Evolutionary conservation across 2,888 invertebrate genomes (phyloP), one percentile per base, ranked within the genome.

Genomic region (Harpalus rubripes): DNA sequence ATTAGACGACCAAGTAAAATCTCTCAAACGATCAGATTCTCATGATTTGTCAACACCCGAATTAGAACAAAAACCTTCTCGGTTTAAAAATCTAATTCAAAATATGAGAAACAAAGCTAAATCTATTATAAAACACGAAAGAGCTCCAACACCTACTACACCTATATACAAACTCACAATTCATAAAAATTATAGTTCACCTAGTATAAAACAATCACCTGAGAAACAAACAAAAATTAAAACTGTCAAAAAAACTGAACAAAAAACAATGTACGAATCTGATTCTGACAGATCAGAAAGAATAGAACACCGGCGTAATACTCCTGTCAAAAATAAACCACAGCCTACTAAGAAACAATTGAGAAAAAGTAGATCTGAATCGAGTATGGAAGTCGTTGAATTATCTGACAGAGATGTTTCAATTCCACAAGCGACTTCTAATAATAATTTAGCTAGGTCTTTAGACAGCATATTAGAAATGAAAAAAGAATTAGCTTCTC

Each of bases 21-120:
- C 68, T 44, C 63, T 84, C 18, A 82, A 72, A 59, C 52, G 12
- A 6, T 3, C n/a, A 12, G 68, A 68, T 1, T n/a, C 79, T 7
- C 52, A 22, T 10, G 58, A 63, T n/a, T 3, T 39, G 10, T 41
- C 44, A 16, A 72, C 79, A n/a, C 78, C 79, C 15, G 82, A 82
- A 56, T 18, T 41, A 18, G 79, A 85, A 56, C 26, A 61, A 26
- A 80, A 18, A 80, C 79, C 65, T 8, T 85, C 85, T 1, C 18
- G 44, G 56, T 80, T 85, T 18, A 79, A 72, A 80, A 80, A 58
- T n/a, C 26, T 85, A 16, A 16, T 85, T 56, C 22, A 15, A 41
- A 85, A 79, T 59, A 80, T 85, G 79, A 44, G 59, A 68, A 80
- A 79, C 15, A 85, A 80, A 80, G 85, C 85, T 16, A 85, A 85